Base-by-base conservation (phyloP, 2,797 vertebrate genomes). In the Cirrhinus mrigala region DNA sequence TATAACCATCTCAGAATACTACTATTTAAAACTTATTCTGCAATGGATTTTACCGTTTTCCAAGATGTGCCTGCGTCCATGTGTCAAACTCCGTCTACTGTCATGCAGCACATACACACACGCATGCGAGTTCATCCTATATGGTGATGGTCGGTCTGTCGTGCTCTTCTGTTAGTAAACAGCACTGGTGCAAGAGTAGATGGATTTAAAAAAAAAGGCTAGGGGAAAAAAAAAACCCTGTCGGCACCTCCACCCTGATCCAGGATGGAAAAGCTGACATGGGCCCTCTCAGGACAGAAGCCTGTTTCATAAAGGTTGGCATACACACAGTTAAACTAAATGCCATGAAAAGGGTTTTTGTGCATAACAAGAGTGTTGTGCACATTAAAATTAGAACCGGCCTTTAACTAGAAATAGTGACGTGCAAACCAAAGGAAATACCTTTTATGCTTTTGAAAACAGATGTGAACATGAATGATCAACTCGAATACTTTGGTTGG, bases 181-280 rank as follows among this genome's bases (percentile, higher is more conserved):
- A 83, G 81, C 20, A 16, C 58, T 37, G 70, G 20, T 20, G 56
- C 81, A 78, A 16, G 9, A 27, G 16, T n/a, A 44, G n/a, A 69
- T 40, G 48, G 7, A 29, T 78, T 56, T 12, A 16, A 3, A 44
- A 7, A 37, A 22, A 73, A 58, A 40, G 40, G 40, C 64, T 50
- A 33, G 66, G 81, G 74, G 74, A 50, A 60, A 66, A 6, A 82
- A 82, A 64, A 60, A 66, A 6, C 22, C 7, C n/a, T 8, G 29
- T n/a, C 40, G 60, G 29, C 71, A 27, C 62, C 74, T 80, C 83
- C 56, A 74, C 77, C 78, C 76, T 54, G 70, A 88, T 78, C 46
- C 56, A 2, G 64, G 77, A 85, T n/a, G 89, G 89, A 90, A 90
- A 89, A 85, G 81, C 46, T 88, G 79, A 89, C 88, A 76, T 1